These are phyloP conservation scores for Hirtodrosophila duncani DNA, from an alignment of 2,888 invertebrate species.

Conservation along the genomic window DNA sequence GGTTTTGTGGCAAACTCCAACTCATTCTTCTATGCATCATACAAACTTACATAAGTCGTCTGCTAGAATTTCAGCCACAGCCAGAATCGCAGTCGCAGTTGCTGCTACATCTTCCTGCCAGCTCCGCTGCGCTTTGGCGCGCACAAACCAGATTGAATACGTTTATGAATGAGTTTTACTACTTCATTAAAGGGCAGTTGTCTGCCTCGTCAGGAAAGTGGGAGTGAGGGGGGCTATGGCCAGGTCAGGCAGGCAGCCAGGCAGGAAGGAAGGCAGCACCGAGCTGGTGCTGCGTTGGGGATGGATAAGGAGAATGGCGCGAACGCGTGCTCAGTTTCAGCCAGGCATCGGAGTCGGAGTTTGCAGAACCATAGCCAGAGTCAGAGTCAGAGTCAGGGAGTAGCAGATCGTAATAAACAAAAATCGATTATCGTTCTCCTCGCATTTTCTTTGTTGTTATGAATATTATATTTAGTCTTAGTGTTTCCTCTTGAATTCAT, in stretches of 20 bases:
- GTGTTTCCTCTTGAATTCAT: conserved; percentile 61
- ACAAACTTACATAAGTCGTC: conserved; percentile 10
- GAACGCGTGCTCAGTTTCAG: conserved; percentile 31
- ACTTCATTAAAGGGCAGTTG: conserved; percentile 76
- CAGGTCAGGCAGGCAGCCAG: too few relatives aligned
- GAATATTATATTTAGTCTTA: conserved; percentile 70
- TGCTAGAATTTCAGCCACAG: conserved; percentile 52
- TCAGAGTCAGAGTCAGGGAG: too few relatives aligned
- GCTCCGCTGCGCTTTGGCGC: conserved; percentile 11
- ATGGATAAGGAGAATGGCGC: conserved; percentile 23
- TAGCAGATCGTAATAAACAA: conserved; percentile 75
- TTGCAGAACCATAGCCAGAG: conserved; percentile 1
- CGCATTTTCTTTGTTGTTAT: conserved; percentile 70
- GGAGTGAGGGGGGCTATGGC: conserved; percentile 16
- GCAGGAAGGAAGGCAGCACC: too few relatives aligned
- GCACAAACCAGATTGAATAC: conserved; percentile 56
- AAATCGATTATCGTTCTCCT: conserved; percentile 77
- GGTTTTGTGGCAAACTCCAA: conserved; percentile 23
- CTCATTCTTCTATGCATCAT: conserved; percentile 64
- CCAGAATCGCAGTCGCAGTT: conserved; percentile 21
- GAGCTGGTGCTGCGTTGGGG: too few relatives aligned
- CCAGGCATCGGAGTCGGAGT: conserved; percentile 15
- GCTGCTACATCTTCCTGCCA: conserved; percentile 13
- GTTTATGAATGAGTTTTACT: conserved; percentile 79
- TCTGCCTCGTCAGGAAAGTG: conserved; percentile 33